phyloP scores from a whole-genome alignment of 2,888 invertebrate genomes.

The Hyposoter dolosus region DNA sequence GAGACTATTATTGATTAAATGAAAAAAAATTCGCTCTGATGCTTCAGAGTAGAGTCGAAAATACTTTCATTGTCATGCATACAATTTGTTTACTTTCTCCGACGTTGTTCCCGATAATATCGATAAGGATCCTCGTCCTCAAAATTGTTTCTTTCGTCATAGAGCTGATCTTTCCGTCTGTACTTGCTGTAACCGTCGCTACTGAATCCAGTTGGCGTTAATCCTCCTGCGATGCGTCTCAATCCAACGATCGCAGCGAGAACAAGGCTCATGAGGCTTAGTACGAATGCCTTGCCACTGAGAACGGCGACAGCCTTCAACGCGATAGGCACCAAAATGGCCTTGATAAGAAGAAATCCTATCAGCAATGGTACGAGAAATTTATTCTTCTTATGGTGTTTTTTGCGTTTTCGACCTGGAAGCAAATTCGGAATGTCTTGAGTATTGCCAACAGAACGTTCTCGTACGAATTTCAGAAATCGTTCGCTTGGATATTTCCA shows the following conservation, averaged over 20 bases:
- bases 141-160: slow-evolving; percentile 72
- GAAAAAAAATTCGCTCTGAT: neutral
- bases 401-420: slow-evolving; percentile 81
- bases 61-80: neutral
- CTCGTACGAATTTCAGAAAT: neutral
- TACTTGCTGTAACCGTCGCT: slow-evolving; percentile 76
- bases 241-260: slow-evolving; percentile 88
- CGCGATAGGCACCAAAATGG: slow-evolving; percentile 89
- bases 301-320: slow-evolving; percentile 89
- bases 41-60: neutral
- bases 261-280: slow-evolving; percentile 86
- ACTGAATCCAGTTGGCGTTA: slow-evolving; percentile 56
- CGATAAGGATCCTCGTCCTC: slow-evolving; percentile 79
- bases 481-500: too few relatives aligned
- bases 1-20: neutral
- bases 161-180: slow-evolving; percentile 78
- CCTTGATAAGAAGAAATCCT: slow-evolving; percentile 88
- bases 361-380: slow-evolving; percentile 88
- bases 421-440: slow-evolving; percentile 28
- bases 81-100: slow-evolving; percentile 60
- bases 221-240: slow-evolving; percentile 84
- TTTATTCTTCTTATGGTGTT: slow-evolving; percentile 85
- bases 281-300: slow-evolving; percentile 87
- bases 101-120: slow-evolving; percentile 79
- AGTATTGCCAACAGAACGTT: neutral